Conservation (phyloP, 2,797 vertebrate genomes). For the Coccyzus lansbergi region DNA sequence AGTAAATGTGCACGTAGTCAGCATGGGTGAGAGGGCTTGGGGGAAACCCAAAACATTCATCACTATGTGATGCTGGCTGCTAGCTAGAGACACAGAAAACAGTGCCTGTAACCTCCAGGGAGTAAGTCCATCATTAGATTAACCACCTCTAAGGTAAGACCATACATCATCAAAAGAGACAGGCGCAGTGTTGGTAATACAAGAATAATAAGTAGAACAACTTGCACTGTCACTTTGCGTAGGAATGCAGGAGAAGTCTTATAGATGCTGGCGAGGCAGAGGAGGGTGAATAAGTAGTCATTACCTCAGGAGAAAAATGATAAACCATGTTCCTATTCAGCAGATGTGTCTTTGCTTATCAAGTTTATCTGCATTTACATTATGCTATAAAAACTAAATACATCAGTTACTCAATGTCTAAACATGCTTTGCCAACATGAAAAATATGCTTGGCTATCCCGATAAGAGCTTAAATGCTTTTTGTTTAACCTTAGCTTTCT, state of each 20-base stretch:
- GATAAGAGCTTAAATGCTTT: slow-evolving; percentile 43
- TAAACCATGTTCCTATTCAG: background rate
- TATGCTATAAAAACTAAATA: slow-evolving; percentile 4
- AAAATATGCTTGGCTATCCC: slow-evolving; percentile 26
- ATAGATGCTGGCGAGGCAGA: background rate
- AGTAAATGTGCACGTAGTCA: slow-evolving; percentile 9
- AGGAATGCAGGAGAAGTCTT: slow-evolving; percentile 1
- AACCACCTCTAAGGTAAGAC: slow-evolving; percentile 43
- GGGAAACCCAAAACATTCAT: slow-evolving; percentile 38
- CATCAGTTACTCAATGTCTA: slow-evolving; percentile 35
- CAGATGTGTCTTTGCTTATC: slow-evolving; percentile 19
- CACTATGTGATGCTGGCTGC: slow-evolving; percentile 32
- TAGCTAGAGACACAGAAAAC: slow-evolving; percentile 61
- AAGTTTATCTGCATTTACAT: slow-evolving; percentile 40
- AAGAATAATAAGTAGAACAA: slow-evolving; percentile 52
- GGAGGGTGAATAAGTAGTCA: slow-evolving; percentile 10
- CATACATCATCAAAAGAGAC: slow-evolving; percentile 63
- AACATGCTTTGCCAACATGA: slow-evolving; percentile 7
- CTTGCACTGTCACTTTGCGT: slow-evolving; percentile 3
- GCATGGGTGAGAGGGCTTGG: background rate
- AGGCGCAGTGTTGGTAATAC: background rate
- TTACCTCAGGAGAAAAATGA: slow-evolving; percentile 26
- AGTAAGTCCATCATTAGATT: slow-evolving; percentile 70
- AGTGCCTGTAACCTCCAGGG: slow-evolving; percentile 50
- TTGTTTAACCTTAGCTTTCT: slow-evolving; percentile 63